These are phyloP conservation scores for Salpingus planirostris DNA, from an alignment of 2,888 invertebrate species.

Conservation along the genomic window DNA sequence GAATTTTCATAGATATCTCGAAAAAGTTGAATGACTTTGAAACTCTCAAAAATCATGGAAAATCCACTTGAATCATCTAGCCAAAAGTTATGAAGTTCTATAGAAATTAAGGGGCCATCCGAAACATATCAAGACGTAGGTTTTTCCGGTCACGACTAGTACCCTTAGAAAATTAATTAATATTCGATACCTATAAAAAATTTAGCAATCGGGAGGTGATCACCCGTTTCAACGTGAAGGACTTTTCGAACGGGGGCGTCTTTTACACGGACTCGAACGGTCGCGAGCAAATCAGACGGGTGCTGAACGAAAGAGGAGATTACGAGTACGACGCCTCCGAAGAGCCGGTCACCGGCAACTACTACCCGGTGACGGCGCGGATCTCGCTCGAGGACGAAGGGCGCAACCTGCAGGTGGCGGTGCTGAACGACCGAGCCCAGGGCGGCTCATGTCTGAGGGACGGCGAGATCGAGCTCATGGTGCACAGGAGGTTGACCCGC, in stretches of 20 bases:
- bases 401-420: constrained; percentile 42
- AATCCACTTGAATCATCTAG: no score
- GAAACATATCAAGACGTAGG: no score
- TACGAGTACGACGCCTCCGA: constrained; percentile 19
- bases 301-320: constrained; percentile 54
- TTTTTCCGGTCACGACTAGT: no score
- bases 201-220: constrained; percentile 69
- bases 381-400: constrained; percentile 47
- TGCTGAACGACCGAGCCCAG: constrained; percentile 51
- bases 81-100: no score
- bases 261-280: constrained; percentile 94
- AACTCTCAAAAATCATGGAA: no score
- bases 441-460: constrained; percentile 51
- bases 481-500: constrained; percentile 70
- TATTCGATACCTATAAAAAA: no score
- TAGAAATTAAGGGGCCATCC: no score
- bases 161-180: no score
- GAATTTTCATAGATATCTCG: no score
- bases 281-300: constrained; percentile 67
- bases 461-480: constrained; percentile 21
- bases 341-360: constrained; percentile 58
- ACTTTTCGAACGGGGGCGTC: constrained; percentile 49
- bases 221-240: constrained; percentile 45
- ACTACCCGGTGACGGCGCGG: constrained; percentile 64
- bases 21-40: no score